A percentile compares a stretch with the other conserved stretches of the same genome.
Conservation (phyloP, 2,113 vertebrate genomes). For the Catharus bicknelli region DNA sequence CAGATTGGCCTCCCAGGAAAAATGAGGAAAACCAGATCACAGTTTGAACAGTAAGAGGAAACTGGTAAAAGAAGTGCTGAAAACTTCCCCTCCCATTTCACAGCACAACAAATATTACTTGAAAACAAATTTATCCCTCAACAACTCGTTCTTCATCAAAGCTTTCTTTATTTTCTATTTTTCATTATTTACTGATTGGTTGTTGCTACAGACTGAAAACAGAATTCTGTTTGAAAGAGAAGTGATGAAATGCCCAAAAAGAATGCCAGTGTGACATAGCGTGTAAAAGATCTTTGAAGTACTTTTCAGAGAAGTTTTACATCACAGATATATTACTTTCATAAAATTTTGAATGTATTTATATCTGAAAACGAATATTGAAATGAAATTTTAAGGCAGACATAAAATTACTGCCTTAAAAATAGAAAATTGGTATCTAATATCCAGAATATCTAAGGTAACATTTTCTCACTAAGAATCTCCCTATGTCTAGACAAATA, state of each 20-base stretch:
- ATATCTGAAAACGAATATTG: not conserved
- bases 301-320: not conserved
- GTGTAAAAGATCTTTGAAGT: not conserved
- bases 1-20: not conserved
- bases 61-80: not conserved
- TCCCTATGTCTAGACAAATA: not conserved
- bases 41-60: not conserved
- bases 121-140: not conserved
- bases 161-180: not conserved
- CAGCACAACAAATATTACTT: not conserved
- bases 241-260: not conserved
- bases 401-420: not conserved
- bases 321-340: not conserved
- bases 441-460: not conserved
- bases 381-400: not conserved
- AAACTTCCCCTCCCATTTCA: not conserved
- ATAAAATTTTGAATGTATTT: not conserved
- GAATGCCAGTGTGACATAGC: not conserved
- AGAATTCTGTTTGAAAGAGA: not conserved
- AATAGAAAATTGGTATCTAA: not conserved
- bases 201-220: not conserved
- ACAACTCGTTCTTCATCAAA: not conserved
- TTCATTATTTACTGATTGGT: not conserved
- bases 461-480: not conserved
- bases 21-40: not conserved